Percentiles rank a stretch among this genome's conserved stretches.
These are phyloP conservation scores for Congeria kusceri DNA, from an alignment of 2,888 invertebrate species.

Conservation along the genomic window DNA sequence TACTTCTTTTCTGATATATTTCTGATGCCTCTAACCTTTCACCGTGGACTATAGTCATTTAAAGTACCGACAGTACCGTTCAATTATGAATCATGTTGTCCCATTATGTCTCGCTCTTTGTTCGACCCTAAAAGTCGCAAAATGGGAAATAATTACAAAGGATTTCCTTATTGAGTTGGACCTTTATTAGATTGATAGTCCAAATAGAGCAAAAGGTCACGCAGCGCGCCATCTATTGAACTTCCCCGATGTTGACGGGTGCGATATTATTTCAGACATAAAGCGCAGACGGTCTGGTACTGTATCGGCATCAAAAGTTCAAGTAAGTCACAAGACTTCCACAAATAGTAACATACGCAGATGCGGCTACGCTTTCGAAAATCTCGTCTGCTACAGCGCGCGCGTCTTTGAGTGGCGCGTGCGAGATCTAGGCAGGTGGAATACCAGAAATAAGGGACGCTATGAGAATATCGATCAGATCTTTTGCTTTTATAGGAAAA, in stretches of 20 bases:
- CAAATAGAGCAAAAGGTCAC: constrained; percentile 43
- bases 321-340: constrained; percentile 47
- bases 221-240: constrained; percentile 32
- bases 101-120: constrained; percentile 1
- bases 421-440: constrained; percentile 61
- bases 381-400: constrained; percentile 18
- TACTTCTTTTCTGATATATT: too few relatives aligned
- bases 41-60: constrained; percentile 15
- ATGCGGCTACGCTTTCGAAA: constrained; percentile 49
- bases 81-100: constrained; percentile 47
- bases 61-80: constrained; percentile 48
- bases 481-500: constrained; percentile 49
- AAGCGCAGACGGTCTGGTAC: constrained; percentile 36
- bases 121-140: constrained; percentile 32
- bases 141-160: constrained; percentile 44
- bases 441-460: constrained; percentile 48
- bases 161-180: constrained; percentile 29
- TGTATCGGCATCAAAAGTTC: constrained; percentile 49
- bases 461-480: constrained; percentile 55
- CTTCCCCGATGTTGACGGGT: constrained; percentile 39
- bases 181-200: constrained; percentile 40
- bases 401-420: constrained; percentile 52
- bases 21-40: too few relatives aligned
- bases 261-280: constrained; percentile 39
- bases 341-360: constrained; percentile 43